phyloP scores from a whole-genome alignment of 2,113 vertebrate species.

The Lethenteron camtschaticum region DNA sequence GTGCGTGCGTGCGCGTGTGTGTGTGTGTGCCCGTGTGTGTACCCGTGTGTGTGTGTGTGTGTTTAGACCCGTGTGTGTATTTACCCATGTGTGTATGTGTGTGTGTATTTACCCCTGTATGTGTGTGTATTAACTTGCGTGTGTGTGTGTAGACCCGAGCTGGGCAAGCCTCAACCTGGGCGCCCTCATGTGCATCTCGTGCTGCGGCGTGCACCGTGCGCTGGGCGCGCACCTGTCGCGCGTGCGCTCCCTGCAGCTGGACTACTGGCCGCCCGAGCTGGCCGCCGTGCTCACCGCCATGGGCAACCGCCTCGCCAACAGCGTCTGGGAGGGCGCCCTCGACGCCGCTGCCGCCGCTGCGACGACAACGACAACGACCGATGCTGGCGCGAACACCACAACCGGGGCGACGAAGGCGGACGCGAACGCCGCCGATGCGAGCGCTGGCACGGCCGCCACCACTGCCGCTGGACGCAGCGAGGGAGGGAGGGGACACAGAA shows the following conservation, averaged over 20 bases:
- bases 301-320: conserved; percentile 68
- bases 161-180: conserved; percentile 90
- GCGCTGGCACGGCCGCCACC: no score
- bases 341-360: conserved; percentile 34
- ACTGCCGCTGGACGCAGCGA: no score
- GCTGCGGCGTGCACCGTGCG: conserved; percentile 79
- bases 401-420: no score
- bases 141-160: conserved; percentile 40
- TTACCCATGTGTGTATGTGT: not conserved
- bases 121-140: not conserved
- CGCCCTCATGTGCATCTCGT: conserved; percentile 82
- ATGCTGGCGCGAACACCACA: no score
- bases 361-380: no score
- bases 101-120: not conserved
- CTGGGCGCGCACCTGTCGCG: conserved; percentile 80
- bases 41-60: not conserved
- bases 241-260: conserved; percentile 73
- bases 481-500: no score
- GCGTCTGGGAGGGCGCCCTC: conserved; percentile 66
- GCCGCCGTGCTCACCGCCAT: conserved; percentile 67
- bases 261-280: conserved; percentile 77
- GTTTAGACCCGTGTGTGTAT: not conserved
- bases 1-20: no score
- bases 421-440: no score
- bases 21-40: not conserved